These are phyloP conservation scores for Geotrypetes seraphini DNA, from an alignment of 2,797 vertebrate genomes.

Conservation along the genomic window DNA sequence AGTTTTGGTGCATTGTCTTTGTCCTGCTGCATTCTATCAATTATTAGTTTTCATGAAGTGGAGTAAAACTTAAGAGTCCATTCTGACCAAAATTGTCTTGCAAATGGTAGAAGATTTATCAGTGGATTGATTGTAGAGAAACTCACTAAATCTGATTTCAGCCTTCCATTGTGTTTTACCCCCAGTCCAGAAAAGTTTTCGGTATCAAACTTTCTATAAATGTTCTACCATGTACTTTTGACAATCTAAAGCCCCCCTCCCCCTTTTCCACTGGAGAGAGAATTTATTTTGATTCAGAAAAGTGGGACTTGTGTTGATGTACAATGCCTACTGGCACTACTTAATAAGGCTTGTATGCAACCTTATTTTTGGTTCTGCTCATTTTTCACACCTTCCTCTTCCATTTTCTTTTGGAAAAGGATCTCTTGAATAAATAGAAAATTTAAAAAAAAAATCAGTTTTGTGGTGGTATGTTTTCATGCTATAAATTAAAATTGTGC, in stretches of 20 bases:
- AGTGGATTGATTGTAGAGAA: no score
- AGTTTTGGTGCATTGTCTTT: background rate
- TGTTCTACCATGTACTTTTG: background rate
- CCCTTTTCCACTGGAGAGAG: background rate
- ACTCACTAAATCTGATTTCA: no score
- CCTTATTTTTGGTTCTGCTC: background rate
- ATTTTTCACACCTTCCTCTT: background rate
- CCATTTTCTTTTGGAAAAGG: conserved; percentile 23
- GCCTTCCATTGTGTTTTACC: background rate
- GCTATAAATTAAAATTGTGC: no score
- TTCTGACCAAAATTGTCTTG: conserved; percentile 27
- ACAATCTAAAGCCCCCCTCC: conserved; percentile 15
- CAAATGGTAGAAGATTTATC: conserved; percentile 6
- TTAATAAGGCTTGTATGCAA: background rate
- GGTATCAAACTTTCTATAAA: conserved; percentile 18
- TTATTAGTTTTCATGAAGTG: conserved; percentile 5
- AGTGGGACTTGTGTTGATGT: background rate
- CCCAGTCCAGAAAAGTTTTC: no score
- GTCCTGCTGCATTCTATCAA: background rate
- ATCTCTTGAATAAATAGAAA: conserved; percentile 33
- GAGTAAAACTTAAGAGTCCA: no score
- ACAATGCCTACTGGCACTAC: conserved; percentile 2
- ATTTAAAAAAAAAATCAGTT: background rate
- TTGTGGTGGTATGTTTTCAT: no score
- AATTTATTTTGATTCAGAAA: background rate